Evolutionary conservation across 2,888 invertebrate species (phyloP), one percentile per base, ranked within the genome.

Genomic region (Drosophila flavopinicola): DNA sequence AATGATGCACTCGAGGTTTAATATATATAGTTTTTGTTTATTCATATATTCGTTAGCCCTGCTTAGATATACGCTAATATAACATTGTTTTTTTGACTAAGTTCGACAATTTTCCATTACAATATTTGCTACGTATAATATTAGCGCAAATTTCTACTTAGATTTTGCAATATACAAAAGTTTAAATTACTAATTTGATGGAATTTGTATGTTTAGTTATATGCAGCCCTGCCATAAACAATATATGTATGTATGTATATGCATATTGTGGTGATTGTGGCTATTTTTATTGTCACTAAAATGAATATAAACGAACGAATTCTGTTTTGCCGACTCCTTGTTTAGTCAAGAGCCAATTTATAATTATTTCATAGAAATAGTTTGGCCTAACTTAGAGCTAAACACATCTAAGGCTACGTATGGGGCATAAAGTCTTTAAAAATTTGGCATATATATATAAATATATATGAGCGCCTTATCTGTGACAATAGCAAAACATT

Each of bases 401-500:
- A 48, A 44, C 48, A 42, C 23, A 30, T 59, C 57, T 66, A 85
- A 85, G 70, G 73, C 87, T 78, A 78, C 70, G 49, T 39, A 52
- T 30, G 35, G 57, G 66, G 49, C 39, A 35, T 59, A 27, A 63
- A 68, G 71, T 66, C 63, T 73, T 84, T 32, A 17, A 13, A 17
- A 20, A n/a, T n/a, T n/a, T 9, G 24, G 35, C 23, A 37, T 17
- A n/a, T 9, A 10, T 10, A 32, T 24, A n/a, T n/a, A n/a, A n/a
- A n/a, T n/a, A n/a, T n/a, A n/a, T n/a, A n/a, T n/a, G n/a, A n/a
- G n/a, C 24, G 42, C 24, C 66, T 89, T 89, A 90, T 87, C 90
- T 88, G 63, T 90, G 90, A 85, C 96, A 96, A 89, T 93, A 96
- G 91, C 96, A 96, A 88, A 95, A 96, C 61, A 96, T 92, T 88